A percentile compares a stretch with the other conserved stretches of the same genome.
Conservation (phyloP, 2,888 invertebrate genomes). For the Acleris holmiana region DNA sequence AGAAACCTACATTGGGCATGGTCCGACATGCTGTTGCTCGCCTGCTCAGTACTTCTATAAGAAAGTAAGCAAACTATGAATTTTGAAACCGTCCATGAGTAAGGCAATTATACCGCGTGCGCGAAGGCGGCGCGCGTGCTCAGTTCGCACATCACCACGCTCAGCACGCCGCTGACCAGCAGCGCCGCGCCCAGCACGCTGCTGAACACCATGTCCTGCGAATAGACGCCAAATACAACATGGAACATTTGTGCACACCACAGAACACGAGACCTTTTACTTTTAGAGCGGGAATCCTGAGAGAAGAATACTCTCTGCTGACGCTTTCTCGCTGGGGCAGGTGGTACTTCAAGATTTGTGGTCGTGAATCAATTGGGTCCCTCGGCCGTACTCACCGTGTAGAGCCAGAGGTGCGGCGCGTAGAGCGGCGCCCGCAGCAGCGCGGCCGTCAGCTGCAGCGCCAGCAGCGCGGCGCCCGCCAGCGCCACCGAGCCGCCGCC, state of each 20-base stretch:
- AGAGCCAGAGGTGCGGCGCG: constrained; percentile 56
- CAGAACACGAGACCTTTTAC: background rate
- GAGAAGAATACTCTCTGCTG: no score
- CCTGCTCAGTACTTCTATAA: no score
- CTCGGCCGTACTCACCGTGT: constrained; percentile 16
- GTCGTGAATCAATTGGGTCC: background rate
- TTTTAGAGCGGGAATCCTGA: no score
- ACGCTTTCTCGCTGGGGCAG: no score
- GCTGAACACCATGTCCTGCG: constrained; percentile 58
- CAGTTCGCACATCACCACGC: constrained; percentile 51
- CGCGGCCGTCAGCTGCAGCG: constrained; percentile 48
- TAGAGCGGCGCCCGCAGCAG: constrained; percentile 47
- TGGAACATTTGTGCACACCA: background rate
- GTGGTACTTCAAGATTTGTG: no score
- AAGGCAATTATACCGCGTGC: constrained; percentile 47
- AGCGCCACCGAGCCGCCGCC: constrained; percentile 45
- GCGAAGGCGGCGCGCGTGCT: constrained; percentile 44
- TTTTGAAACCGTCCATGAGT: no score
- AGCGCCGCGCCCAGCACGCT: constrained; percentile 53
- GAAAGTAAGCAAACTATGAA: no score
- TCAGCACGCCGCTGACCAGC: constrained; percentile 53
- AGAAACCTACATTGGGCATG: no score
- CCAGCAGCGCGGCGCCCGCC: constrained; percentile 43
- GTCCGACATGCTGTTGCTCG: no score
- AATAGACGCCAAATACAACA: background rate